A percentile compares a stretch with the other conserved stretches of the same genome.
phyloP scores from a whole-genome alignment of 2,113 vertebrate species.

The Corythornis vintsioides region DNA sequence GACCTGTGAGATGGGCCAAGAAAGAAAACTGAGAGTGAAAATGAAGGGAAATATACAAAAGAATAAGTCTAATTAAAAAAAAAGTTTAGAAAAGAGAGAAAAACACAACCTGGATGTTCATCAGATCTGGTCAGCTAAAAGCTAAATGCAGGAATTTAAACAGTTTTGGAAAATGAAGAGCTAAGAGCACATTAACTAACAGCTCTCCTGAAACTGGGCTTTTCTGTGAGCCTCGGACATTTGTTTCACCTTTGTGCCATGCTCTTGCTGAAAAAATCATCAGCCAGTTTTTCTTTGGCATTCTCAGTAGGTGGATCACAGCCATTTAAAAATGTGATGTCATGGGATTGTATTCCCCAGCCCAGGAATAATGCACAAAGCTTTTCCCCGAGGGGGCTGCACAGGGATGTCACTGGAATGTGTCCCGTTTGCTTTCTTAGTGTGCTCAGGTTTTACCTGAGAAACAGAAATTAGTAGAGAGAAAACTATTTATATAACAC shows the following conservation, averaged over 20 bases:
- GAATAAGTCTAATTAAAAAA: background rate
- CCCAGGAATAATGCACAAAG: slow-evolving; percentile 47
- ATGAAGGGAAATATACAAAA: background rate
- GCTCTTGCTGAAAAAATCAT: background rate
- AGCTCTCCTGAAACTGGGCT: background rate
- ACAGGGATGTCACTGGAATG: background rate
- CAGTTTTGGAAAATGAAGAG: background rate
- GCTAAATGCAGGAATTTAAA: background rate
- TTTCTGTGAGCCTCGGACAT: background rate
- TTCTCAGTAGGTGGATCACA: slow-evolving; percentile 34
- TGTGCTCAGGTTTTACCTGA: background rate
- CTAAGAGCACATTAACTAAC: background rate
- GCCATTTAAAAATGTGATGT: slow-evolving; percentile 57
- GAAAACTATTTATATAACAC: background rate
- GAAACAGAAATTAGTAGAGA: background rate
- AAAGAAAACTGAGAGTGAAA: background rate
- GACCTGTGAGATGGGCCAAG: background rate
- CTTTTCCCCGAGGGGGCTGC: background rate
- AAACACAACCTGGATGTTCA: background rate
- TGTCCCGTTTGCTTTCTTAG: background rate
- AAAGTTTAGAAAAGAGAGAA: background rate
- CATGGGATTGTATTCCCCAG: slow-evolving; percentile 24
- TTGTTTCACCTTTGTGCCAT: background rate
- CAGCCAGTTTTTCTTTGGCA: background rate
- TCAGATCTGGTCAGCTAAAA: background rate